phyloP scores from a whole-genome alignment of 2,113 vertebrate genomes.

The Aix galericulata region DNA sequence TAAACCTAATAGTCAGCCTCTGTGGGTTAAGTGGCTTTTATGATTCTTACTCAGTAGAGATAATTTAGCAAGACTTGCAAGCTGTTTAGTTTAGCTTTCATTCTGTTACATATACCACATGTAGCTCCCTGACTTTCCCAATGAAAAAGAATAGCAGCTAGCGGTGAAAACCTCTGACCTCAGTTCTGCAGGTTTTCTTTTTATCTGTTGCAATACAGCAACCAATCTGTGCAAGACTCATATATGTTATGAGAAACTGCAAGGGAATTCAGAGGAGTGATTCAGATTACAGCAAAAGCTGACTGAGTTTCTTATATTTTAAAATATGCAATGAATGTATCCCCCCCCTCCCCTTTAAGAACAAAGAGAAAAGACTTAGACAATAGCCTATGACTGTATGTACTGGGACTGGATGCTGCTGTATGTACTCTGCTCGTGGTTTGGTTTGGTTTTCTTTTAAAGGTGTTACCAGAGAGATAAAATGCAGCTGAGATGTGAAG shows the following conservation, averaged over 20 bases:
- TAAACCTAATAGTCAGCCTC: neutral
- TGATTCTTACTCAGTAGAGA: neutral
- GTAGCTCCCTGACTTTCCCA: neutral
- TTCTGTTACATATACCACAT: neutral
- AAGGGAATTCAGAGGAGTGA: neutral
- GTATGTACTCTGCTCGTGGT: fast-evolving
- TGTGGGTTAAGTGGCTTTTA: neutral
- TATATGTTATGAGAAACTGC: neutral
- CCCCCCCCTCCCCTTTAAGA: neutral
- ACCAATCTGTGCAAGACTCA: neutral
- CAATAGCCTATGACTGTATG: neutral
- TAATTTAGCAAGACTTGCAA: neutral
- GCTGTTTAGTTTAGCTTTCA: constrained; percentile 2
- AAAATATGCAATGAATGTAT: neutral
- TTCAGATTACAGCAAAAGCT: neutral
- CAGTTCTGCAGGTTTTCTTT: neutral
- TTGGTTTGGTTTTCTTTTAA: neutral
- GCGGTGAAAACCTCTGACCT: neutral
- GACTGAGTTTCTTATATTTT: neutral
- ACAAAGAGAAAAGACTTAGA: neutral
- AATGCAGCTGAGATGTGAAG: neutral
- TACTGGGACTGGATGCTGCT: neutral
- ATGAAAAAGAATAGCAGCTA: neutral
- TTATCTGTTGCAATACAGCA: neutral
- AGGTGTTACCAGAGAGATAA: neutral